Percentiles rank a stretch among this genome's conserved stretches.
Evolutionary conservation across 2,113 vertebrate species (phyloP).

Genomic region (Taxidea taxus): DNA sequence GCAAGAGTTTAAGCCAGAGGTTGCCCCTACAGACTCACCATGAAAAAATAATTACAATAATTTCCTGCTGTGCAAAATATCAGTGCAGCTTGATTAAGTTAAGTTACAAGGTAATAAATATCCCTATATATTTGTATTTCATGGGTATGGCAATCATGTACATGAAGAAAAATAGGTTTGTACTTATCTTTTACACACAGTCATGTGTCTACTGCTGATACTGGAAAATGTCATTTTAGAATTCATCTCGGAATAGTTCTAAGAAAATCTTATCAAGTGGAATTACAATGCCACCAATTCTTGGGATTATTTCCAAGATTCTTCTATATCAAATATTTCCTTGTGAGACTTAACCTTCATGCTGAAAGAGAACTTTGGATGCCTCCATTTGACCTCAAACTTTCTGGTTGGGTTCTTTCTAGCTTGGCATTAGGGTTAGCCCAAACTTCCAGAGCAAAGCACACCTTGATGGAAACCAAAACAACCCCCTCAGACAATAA

Average conservation of each 20-base stretch:
- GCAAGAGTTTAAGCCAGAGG: neutral
- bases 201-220: neutral
- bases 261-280: neutral
- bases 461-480: neutral
- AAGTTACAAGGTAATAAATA: neutral
- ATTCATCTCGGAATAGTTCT: neutral
- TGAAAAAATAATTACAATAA: neutral
- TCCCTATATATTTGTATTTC: neutral
- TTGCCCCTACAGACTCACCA: neutral
- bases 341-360: neutral
- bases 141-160: neutral
- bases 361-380: neutral
- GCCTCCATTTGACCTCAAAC: neutral
- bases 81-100: neutral
- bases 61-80: neutral
- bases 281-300: neutral
- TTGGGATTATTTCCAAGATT: neutral
- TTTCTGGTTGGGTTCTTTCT: neutral
- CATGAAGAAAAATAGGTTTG: neutral
- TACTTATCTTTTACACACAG: neutral
- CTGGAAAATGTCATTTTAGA: neutral
- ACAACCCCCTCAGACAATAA: neutral
- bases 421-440: neutral
- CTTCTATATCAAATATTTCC: neutral
- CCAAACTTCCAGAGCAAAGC: neutral